Conservation (phyloP, 2,888 invertebrate genomes). For the Branchipolynoe longqiensis region DNA sequence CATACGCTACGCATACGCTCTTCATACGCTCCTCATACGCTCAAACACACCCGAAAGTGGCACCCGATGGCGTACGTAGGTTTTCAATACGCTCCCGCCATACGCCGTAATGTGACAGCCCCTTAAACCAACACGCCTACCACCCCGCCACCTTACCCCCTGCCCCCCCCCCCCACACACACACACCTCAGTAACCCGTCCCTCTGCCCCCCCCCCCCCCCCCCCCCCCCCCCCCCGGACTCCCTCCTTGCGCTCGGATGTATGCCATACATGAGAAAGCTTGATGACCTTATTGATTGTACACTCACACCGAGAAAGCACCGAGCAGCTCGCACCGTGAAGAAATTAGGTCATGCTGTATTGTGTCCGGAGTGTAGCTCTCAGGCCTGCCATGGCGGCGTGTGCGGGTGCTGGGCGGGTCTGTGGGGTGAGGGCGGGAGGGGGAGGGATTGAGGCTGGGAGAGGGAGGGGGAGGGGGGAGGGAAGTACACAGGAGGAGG, state of each 20-base stretch:
- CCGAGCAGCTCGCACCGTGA: conserved; percentile 1
- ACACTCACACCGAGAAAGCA: conserved; percentile 45
- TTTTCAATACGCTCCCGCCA: too few relatives aligned
- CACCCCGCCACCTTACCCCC: too few relatives aligned
- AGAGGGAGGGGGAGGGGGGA: neutral
- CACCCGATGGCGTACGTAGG: too few relatives aligned
- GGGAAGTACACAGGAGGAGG: too few relatives aligned
- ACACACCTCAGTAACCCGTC: conserved; percentile 17
- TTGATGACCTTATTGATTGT: conserved; percentile 56
- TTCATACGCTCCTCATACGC: too few relatives aligned
- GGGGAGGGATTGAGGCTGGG: neutral
- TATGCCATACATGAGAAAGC: conserved; percentile 54
- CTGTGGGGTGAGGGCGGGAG: neutral
- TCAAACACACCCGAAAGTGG: too few relatives aligned
- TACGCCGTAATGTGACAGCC: too few relatives aligned
- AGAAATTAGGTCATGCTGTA: conserved; percentile 55
- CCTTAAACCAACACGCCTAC: too few relatives aligned
- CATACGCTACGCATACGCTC: too few relatives aligned
- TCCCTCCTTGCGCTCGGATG: conserved; percentile 15
- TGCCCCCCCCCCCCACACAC: too few relatives aligned
- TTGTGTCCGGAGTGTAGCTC: conserved; percentile 51
- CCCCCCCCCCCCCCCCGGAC: neutral
- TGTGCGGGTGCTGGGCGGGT: neutral
- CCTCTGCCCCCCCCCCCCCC: neutral
- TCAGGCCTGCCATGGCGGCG: conserved; percentile 9